Percentiles rank a stretch among this genome's conserved stretches.
These are phyloP conservation scores for Podabrus alpinus DNA, from an alignment of 2,888 invertebrate genomes.

Conservation along the genomic window DNA sequence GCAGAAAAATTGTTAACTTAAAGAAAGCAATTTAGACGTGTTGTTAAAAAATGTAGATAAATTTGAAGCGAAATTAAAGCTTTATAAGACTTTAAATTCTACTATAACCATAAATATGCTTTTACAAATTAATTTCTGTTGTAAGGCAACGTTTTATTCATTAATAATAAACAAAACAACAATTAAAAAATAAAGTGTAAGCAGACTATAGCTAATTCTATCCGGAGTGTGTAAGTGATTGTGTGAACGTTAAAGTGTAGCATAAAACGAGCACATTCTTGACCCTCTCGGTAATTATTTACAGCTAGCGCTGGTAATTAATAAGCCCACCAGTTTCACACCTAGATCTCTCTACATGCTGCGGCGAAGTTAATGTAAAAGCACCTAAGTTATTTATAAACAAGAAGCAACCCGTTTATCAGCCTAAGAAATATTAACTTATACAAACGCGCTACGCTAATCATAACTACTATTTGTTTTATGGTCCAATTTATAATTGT, in stretches of 20 bases:
- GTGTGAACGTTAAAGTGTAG: conserved; percentile 15
- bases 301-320: conserved; percentile 30
- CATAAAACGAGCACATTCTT: conserved; percentile 26
- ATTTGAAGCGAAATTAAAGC: background rate
- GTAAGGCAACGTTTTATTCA: background rate
- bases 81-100: background rate
- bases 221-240: background rate
- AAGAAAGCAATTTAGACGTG: background rate
- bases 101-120: background rate
- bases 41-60: background rate
- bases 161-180: background rate
- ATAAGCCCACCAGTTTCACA: conserved; percentile 29
- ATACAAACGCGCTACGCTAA: background rate
- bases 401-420: conserved; percentile 10
- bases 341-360: conserved; percentile 18
- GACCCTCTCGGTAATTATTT: conserved; percentile 30
- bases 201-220: background rate
- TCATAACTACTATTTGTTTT: background rate
- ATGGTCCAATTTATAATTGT: background rate
- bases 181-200: conserved; percentile 1
- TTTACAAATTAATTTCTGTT: background rate
- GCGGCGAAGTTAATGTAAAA: conserved; percentile 21
- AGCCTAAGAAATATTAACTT: conserved; percentile 6
- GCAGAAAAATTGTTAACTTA: background rate
- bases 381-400: conserved; percentile 19